Base-by-base conservation (phyloP, 1,140 invertebrate species). In the Temnothorax longispinosus region DNA sequence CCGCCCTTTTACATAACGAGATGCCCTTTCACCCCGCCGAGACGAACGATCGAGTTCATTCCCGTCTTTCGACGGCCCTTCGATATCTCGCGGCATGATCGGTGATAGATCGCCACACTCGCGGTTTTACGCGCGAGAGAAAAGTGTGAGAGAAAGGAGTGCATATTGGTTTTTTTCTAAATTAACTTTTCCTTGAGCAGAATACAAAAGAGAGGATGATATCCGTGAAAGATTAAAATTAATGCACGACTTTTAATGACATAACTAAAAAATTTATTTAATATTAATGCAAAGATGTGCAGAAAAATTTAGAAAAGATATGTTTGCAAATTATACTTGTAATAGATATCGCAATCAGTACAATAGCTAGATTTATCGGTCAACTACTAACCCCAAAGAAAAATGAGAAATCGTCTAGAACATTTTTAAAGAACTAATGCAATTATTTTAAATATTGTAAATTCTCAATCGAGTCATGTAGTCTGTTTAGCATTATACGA, bases 1-100 rank as follows among this genome's bases (percentile, higher is more conserved):
- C 92, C 93, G 88, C 87, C 90, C 90, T 89, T 92, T 87, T 87
- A 89, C 89, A 88, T 92, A 91, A 92, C 91, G 91, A 92, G 91
- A 72, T 90, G 85, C 90, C 86, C 89, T 90, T 88, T 90, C 80
- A 90, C 86, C 90, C 78, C 38, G 41, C 15, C 44, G 72, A 54
- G 88, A 88, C 52, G 56, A 89, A 87, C 88, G 88, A 78, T 87
- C 85, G 85, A 74, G 50, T 88, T 75, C 60, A 62, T 38, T 85
- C 52, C 44, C 60, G 74, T 38, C 44, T 86, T 75, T 54, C 67
- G 35, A 64, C 64, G 78, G 81, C 32, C 54, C 52, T 77, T 78
- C 82, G 75, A 86, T 80, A 72, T 71, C 69, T 86, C 76, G 85
- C 35, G 54, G 67, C 13, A 27, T 72, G 41, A 88, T 77, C 87